A percentile compares a stretch with the other conserved stretches of the same genome.
Evolutionary conservation across 2,113 vertebrate species (phyloP).

Genomic region (Girardinichthys multiradiatus): DNA sequence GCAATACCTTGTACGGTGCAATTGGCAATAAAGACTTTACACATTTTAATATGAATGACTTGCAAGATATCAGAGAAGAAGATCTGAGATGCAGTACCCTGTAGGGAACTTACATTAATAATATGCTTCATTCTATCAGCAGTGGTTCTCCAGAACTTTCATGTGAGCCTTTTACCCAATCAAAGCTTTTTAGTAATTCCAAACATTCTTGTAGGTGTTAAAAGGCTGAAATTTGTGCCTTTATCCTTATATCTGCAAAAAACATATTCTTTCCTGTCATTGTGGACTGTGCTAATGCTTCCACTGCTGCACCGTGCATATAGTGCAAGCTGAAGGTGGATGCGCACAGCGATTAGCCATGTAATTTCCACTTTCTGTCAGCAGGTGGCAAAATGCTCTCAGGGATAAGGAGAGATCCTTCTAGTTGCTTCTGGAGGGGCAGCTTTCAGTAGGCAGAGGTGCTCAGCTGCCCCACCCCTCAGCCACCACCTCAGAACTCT

Average conservation of each 20-base stretch:
- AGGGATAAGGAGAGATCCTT: conserved; percentile 54
- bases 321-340: neutral
- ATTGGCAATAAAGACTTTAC: conserved; percentile 70
- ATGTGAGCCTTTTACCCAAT: conserved; percentile 55
- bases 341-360: conserved; percentile 22
- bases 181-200: conserved; percentile 55
- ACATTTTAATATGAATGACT: conserved; percentile 78
- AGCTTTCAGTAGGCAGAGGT: neutral
- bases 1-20: conserved; percentile 40
- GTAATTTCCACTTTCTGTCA: conserved; percentile 72
- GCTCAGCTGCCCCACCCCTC: conserved; percentile 16
- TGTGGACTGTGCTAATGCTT: neutral
- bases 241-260: neutral
- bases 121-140: conserved; percentile 69
- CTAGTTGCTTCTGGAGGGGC: conserved; percentile 24
- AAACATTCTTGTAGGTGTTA: conserved; percentile 41
- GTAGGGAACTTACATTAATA: conserved; percentile 71
- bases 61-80: conserved; percentile 75
- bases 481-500: conserved; percentile 16
- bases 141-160: conserved; percentile 59
- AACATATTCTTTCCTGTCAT: neutral
- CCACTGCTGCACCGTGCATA: neutral
- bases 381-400: conserved; percentile 79
- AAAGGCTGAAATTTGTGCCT: conserved; percentile 9
- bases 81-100: conserved; percentile 53